Evolutionary conservation across 2,888 invertebrate species (phyloP).

Genomic region (Pseudeuparius sepicola): DNA sequence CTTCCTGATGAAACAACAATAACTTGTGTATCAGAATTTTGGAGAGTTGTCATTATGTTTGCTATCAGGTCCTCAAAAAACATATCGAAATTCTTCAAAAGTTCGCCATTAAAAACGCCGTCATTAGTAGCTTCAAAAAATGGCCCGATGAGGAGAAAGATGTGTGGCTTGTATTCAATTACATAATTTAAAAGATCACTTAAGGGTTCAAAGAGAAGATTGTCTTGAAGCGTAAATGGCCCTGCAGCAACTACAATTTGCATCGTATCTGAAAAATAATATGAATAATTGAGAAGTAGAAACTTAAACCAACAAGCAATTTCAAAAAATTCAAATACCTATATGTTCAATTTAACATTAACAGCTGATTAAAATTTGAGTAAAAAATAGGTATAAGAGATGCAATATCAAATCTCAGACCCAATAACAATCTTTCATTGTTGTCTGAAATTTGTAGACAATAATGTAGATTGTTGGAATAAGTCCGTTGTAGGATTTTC

Average conservation of each 20-base stretch:
- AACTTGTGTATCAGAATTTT: constrained; percentile 30
- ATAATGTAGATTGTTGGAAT: too few relatives aligned
- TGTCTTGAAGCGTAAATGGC: constrained; percentile 72
- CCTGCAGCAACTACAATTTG: constrained; percentile 70
- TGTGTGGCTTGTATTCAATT: constrained; percentile 59
- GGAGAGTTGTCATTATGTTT: constrained; percentile 52
- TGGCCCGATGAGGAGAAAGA: constrained; percentile 76
- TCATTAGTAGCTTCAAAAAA: constrained; percentile 59
- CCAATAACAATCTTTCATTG: too few relatives aligned
- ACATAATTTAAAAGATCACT: constrained; percentile 64
- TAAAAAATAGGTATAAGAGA: too few relatives aligned
- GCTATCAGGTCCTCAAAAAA: constrained; percentile 64
- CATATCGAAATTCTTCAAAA: constrained; percentile 60
- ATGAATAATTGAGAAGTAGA: too few relatives aligned
- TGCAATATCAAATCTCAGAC: too few relatives aligned
- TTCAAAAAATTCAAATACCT: too few relatives aligned
- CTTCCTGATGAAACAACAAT: constrained; percentile 59
- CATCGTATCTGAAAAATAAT: constrained; percentile 34
- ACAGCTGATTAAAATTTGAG: too few relatives aligned
- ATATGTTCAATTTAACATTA: too few relatives aligned
- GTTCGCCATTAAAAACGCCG: constrained; percentile 46
- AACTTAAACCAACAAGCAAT: too few relatives aligned
- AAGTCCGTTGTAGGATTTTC: too few relatives aligned
- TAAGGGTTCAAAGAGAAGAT: constrained; percentile 70
- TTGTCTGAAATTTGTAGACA: too few relatives aligned